Evolutionary conservation across 2,113 vertebrate species (phyloP).

Genomic region (Aldabrachelys gigantea): DNA sequence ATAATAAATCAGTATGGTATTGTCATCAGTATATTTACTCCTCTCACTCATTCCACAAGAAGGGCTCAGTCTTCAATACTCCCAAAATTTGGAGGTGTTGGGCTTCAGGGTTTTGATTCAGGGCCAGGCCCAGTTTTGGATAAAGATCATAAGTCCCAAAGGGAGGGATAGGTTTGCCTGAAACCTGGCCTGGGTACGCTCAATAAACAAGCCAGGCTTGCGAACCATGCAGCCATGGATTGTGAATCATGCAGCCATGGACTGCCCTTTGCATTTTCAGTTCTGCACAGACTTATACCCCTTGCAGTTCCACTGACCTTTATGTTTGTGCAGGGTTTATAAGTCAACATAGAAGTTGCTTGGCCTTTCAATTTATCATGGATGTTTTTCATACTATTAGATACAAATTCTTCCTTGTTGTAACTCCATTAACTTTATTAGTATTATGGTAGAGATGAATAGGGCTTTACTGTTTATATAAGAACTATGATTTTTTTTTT

Average conservation of each 20-base stretch:
- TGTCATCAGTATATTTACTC: background rate
- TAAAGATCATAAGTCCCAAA: background rate
- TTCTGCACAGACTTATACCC: background rate
- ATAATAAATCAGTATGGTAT: background rate
- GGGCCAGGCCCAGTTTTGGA: background rate
- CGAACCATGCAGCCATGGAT: background rate
- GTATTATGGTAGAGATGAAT: background rate
- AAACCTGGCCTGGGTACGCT: background rate
- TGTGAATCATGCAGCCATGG: background rate
- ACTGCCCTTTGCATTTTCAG: fast-evolving
- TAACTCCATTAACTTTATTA: background rate
- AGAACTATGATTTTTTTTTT: background rate
- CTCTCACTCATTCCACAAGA: background rate
- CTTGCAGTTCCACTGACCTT: background rate
- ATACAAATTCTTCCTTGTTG: background rate
- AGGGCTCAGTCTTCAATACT: background rate
- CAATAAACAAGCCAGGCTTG: background rate
- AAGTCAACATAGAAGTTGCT: background rate
- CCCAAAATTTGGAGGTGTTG: background rate
- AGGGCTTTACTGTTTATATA: background rate
- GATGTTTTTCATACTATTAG: background rate
- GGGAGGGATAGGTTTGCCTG: fast-evolving
- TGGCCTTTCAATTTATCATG: background rate
- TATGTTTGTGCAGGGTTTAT: background rate
- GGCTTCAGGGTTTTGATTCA: background rate